phyloP scores from a whole-genome alignment of 2,797 vertebrate species.

The Pangasius macronema region DNA sequence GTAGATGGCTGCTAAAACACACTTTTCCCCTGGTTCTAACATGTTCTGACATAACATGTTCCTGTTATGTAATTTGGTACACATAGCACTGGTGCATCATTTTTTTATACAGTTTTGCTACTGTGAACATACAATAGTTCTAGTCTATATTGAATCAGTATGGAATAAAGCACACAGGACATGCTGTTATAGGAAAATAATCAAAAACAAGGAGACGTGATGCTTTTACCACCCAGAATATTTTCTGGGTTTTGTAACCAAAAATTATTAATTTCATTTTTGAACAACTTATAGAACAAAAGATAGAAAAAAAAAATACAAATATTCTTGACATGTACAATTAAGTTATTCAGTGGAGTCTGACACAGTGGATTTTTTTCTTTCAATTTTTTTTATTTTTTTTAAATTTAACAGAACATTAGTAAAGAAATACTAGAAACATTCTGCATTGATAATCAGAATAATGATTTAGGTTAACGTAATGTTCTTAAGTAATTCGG shows the following conservation, averaged over 20 bases:
- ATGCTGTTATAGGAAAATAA: not conserved
- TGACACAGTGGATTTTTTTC: not conserved
- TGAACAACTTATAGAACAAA: not conserved
- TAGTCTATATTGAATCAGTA: not conserved
- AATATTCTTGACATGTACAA: not conserved
- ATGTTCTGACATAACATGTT: conserved; percentile 12
- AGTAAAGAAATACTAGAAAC: not conserved
- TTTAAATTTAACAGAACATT: not conserved
- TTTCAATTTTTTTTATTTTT: not conserved
- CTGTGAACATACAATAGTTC: conserved; percentile 17
- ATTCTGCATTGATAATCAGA: not conserved
- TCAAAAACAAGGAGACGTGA: not conserved
- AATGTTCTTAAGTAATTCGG: not conserved
- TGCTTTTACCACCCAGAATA: not conserved
- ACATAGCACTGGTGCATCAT: conserved; percentile 45
- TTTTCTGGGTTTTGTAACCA: not conserved
- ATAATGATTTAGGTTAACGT: not conserved
- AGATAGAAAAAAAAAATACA: not conserved
- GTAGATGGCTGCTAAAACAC: conserved; percentile 18
- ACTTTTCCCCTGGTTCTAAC: conserved; percentile 31
- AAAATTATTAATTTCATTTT: not conserved
- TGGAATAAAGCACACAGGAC: not conserved
- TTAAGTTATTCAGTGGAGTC: not conserved
- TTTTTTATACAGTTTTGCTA: conserved; percentile 35
- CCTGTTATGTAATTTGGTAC: conserved; percentile 36